Base-by-base conservation (phyloP, 2,797 vertebrate genomes). In the Dendrocincla fuliginosa region DNA sequence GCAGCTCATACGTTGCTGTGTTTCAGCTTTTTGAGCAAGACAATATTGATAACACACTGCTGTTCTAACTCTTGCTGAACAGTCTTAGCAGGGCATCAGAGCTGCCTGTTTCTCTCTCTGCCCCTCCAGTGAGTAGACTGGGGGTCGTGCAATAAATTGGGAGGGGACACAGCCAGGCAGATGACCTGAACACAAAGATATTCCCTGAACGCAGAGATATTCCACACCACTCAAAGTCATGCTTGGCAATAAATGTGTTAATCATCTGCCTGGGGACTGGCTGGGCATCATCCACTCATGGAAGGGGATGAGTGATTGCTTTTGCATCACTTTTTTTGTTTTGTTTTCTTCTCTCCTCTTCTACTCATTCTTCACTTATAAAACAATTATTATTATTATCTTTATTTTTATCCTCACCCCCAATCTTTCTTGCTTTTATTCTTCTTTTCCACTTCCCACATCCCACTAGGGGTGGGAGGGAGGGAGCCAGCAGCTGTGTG, bases 161-260 rank as follows among this genome's bases (percentile, higher is more conserved):
- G 56, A 69, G 64, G 42, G 47, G 28, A 41, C 46, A 27, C 41
- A 61, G 18, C 28, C 2, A 2, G 23, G 46, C 67, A 73, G 55
- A 25, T 55, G 44, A 28, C 5, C 47, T 46, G 60, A 73, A n/a
- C 64, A 65, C 50, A 42, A n/a, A 68, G 17, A 33, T 24, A 22
- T 15, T 52, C 25, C 14, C 73, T 39, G 46, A 55, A 24, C n/a
- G 37, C 32, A 49, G 37, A 53, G 30, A 16, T 30, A 8, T 14
- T 59, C 16, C 32, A 7, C 19, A 22, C 15, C 32, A 2, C 5
- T 10, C n/a, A 61, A 1, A 0, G 0, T 6, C 42, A 2, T 37
- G 32, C 46, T 68, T 59, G 33, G 57, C 78, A 64, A 16, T 13
- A 10, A 73, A 60, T 24, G 57, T 20, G 41, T 65, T 90, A 86